phyloP scores from a whole-genome alignment of 1,140 invertebrate species.

The Coptotermes formosanus region DNA sequence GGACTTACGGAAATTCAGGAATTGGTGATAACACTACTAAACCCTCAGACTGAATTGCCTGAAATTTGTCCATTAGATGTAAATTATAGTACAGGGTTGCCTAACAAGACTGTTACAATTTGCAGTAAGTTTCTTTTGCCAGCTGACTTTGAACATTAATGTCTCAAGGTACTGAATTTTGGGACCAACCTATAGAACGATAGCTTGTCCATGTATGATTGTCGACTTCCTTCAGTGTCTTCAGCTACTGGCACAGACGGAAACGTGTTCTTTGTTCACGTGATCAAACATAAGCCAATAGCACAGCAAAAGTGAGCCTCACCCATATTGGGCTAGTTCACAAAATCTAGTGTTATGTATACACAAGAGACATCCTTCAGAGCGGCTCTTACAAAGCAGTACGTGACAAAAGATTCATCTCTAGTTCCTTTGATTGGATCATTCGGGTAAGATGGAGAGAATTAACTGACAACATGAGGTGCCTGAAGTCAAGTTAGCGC shows the following conservation, averaged over 20 bases:
- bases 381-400: not conserved
- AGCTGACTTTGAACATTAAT: not conserved
- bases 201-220: not conserved
- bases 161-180: not conserved
- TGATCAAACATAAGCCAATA: constrained; percentile 23
- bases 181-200: not conserved
- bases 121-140: too few relatives aligned
- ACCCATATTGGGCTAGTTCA: not conserved
- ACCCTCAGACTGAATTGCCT: too few relatives aligned
- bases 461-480: not conserved
- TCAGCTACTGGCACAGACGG: not conserved
- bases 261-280: constrained; percentile 27
- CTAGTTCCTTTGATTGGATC: not conserved
- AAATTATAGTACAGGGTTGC: too few relatives aligned
- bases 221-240: not conserved
- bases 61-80: too few relatives aligned
- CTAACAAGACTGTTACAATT: too few relatives aligned
- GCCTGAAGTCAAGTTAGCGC: not conserved
- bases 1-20: too few relatives aligned
- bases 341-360: not conserved
- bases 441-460: not conserved
- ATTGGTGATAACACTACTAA: too few relatives aligned
- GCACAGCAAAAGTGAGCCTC: not conserved
- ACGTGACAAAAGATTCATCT: not conserved
- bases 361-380: not conserved